phyloP scores from a whole-genome alignment of 2,113 vertebrate genomes.

The Cynopterus brachyotis region DNA sequence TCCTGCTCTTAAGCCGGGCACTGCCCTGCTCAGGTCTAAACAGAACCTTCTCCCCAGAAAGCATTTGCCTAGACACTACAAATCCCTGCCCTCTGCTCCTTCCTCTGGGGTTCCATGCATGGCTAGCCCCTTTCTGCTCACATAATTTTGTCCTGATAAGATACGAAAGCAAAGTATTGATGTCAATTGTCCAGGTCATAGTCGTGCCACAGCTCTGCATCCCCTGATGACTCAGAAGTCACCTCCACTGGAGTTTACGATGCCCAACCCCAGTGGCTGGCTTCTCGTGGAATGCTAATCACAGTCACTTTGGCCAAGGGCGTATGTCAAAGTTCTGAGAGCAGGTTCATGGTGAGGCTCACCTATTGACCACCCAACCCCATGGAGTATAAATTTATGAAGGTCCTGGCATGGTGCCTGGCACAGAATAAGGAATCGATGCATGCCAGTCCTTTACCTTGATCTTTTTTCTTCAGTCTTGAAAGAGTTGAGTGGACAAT shows the following conservation, averaged over 20 bases:
- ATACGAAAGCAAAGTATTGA: background rate
- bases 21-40: background rate
- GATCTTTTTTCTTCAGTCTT: background rate
- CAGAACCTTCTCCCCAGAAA: background rate
- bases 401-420: background rate
- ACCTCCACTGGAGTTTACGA: rapidly evolving
- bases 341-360: background rate
- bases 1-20: background rate
- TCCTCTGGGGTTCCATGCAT: background rate
- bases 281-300: background rate
- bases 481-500: background rate
- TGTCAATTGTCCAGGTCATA: background rate
- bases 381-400: background rate
- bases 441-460: background rate
- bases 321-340: background rate
- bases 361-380: background rate
- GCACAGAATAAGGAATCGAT: background rate
- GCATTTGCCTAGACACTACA: background rate
- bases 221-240: background rate
- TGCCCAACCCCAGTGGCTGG: background rate
- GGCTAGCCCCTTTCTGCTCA: background rate
- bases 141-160: background rate
- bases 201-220: background rate
- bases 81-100: background rate
- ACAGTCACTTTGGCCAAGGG: background rate